Base-by-base conservation (phyloP, 2,113 vertebrate genomes). In the Osmerus mordax region DNA sequence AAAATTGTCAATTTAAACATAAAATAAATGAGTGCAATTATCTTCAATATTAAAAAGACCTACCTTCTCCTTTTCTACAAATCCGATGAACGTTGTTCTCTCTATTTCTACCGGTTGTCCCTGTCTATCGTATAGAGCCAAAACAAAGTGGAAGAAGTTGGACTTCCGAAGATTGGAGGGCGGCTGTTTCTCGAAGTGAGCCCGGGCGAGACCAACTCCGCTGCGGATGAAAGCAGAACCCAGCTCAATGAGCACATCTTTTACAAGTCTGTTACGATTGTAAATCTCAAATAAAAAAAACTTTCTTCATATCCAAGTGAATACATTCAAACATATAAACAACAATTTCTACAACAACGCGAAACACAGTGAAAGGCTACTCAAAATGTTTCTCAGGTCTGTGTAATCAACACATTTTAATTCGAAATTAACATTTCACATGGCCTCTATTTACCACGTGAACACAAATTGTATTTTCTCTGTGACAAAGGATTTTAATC, bases 91-190 rank as follows among this genome's bases (percentile, higher is more conserved):
- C 41, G 95, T 95, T 67, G 97, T 99, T 86, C 97, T 94, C 89
- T 98, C 97, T 73, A 98, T 97, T 86, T 99, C 97, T 93, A 98
- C 97, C 29, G 97, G 97, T 89, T 99, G 97, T 70, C 97, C 97
- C 89, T 98, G 97, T 68, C 97, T 91, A 93, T 99, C 97, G 86
- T 99, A 99, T 14, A 98, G 87, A 74, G 97, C 97, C 94, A 99
- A 87, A 76, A 99, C 97, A 90, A 99, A 99, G 95, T 98, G 97
- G 94, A 99, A 98, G 93, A 99, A 99, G 95, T 99, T 99, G 93
- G 97, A 99, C 89, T 99, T 99, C 80, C 97, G 91, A 62, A 99
- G 95, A 87, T 98, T 99, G 90, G 97, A 97, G 72, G 97, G 97
- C 79, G 97, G 97, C 89, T 99, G 97, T 85, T 99, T 99, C 95